Percentiles rank a stretch among this genome's conserved stretches.
Evolutionary conservation across 2,797 vertebrate species (phyloP).

Genomic region (Siniperca undulata): DNA sequence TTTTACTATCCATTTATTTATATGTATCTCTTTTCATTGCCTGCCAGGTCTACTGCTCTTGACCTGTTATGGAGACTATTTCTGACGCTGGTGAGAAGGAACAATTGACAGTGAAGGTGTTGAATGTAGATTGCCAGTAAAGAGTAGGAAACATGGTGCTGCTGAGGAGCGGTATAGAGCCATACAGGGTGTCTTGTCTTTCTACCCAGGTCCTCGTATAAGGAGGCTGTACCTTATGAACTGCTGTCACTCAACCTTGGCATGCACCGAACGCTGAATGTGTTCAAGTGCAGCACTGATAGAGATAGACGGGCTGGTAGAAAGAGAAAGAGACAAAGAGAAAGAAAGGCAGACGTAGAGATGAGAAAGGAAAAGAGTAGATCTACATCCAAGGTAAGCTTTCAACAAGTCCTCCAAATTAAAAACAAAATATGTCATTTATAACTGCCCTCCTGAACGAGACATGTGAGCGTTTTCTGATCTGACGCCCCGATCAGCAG

Average conservation of each 20-base stretch:
- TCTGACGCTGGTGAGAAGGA: not conserved
- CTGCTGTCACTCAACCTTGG: conserved; percentile 17
- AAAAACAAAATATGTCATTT: not conserved
- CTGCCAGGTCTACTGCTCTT: not conserved
- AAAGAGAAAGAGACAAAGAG: not conserved
- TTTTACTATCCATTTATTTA: not conserved
- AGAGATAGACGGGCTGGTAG: not conserved
- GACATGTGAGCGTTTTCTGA: not conserved
- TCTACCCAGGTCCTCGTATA: not conserved
- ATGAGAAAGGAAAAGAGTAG: not conserved
- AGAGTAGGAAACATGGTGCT: not conserved
- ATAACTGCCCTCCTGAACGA: not conserved
- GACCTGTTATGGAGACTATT: not conserved
- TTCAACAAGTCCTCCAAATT: conserved; percentile 1
- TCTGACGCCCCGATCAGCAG: not conserved
- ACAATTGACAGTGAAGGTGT: not conserved
- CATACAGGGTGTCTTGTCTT: not conserved
- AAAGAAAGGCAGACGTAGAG: not conserved
- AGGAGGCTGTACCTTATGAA: not conserved
- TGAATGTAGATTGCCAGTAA: not conserved
- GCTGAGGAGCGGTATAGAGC: not conserved
- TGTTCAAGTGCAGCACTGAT: not conserved
- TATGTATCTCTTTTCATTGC: not conserved
- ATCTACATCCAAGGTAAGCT: not conserved
- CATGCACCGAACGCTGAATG: not conserved